Evolutionary conservation across 1,140 invertebrate species (phyloP).

Genomic region (Vanessa atalanta): DNA sequence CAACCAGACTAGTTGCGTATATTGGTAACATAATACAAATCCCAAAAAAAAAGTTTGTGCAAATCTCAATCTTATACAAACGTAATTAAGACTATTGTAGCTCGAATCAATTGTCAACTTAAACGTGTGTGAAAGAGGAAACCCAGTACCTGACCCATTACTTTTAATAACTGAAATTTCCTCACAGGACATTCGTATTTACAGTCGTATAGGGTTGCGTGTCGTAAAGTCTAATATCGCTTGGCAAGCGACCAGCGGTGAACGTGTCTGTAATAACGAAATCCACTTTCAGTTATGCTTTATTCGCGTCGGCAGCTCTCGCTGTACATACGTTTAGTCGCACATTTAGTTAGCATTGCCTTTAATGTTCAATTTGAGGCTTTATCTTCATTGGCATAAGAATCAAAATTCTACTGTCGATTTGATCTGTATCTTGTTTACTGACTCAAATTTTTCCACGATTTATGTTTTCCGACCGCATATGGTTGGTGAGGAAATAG

Average conservation of each 20-base stretch:
- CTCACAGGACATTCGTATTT: constrained; percentile 45
- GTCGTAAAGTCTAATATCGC: constrained; percentile 44
- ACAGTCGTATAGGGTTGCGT: constrained; percentile 25
- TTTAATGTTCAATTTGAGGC: neutral
- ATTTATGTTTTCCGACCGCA: constrained; percentile 16
- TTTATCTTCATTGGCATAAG: neutral
- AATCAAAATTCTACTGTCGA: neutral
- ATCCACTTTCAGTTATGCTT: constrained; percentile 56
- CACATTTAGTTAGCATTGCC: constrained; percentile 14
- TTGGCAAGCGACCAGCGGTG: constrained; percentile 44
- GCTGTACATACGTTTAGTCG: constrained; percentile 35
- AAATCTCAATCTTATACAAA: constrained; percentile 6
- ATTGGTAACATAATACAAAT: constrained; percentile 2
- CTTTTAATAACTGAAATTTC: constrained; percentile 43
- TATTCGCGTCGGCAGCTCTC: constrained; percentile 44
- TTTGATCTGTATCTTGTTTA: constrained; percentile 13
- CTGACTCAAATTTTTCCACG: constrained; percentile 16
- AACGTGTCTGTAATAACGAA: constrained; percentile 53
- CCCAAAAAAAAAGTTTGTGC: neutral
- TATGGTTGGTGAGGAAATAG: neutral
- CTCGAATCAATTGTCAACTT: constrained; percentile 18
- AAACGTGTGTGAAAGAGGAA: constrained; percentile 31
- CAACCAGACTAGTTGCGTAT: constrained; percentile 24
- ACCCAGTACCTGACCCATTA: constrained; percentile 40
- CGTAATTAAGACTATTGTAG: constrained; percentile 4